These are phyloP conservation scores for Phocides pigmalion DNA, from an alignment of 1,140 invertebrate species.

Conservation along the genomic window DNA sequence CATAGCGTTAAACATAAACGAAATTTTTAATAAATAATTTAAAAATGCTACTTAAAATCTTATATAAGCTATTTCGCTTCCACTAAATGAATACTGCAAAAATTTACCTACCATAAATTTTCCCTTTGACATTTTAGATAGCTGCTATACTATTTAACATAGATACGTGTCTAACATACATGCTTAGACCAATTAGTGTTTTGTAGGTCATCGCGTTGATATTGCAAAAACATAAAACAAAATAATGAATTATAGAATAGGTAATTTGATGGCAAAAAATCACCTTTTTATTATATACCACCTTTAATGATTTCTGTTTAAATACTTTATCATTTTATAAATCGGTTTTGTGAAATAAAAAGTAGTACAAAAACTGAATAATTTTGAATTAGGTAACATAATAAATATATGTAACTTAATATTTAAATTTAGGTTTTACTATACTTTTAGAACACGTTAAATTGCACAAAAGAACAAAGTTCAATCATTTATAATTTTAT, in stretches of 20 bases:
- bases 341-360: background rate
- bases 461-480: slow-evolving; percentile 26
- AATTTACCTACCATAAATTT: background rate
- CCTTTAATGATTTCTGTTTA: slow-evolving; percentile 11
- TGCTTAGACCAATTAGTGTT: background rate
- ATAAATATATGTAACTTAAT: no score
- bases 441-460: background rate
- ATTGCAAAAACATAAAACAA: background rate
- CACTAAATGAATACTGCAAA: background rate
- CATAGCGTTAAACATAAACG: background rate
- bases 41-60: slow-evolving; percentile 15
- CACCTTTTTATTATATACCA: slow-evolving; percentile 5
- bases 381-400: no score
- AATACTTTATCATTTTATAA: background rate
- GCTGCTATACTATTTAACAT: background rate
- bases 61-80: slow-evolving; percentile 11
- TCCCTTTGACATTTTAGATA: background rate
- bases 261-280: slow-evolving; percentile 22
- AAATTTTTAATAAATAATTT: slow-evolving; percentile 15
- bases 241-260: slow-evolving; percentile 6
- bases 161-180: background rate
- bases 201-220: background rate
- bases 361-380: no score
- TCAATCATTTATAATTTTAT: slow-evolving; percentile 22
- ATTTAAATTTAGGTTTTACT: no score